phyloP scores from a whole-genome alignment of 30 jellyfish, hydroid and myxozoan species.

The Chrysaora quinquecirrha region DNA sequence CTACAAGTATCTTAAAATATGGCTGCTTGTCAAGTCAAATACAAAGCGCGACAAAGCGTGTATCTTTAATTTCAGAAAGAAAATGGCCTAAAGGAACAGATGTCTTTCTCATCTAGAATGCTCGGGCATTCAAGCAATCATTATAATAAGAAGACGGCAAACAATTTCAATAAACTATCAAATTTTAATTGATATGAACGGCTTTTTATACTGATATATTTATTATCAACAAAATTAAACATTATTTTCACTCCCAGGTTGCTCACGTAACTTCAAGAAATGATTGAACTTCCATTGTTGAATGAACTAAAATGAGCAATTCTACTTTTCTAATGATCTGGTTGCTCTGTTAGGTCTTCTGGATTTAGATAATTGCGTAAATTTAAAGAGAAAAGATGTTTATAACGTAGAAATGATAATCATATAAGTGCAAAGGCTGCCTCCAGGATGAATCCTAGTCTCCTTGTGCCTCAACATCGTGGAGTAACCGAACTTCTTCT shows the following conservation, averaged over 20 bases:
- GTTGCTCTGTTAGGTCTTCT: not conserved
- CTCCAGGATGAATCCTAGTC: too few relatives aligned
- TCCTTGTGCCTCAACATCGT: too few relatives aligned
- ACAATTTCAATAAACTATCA: not conserved
- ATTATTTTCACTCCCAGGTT: not conserved
- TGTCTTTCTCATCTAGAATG: not conserved
- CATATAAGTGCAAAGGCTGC: too few relatives aligned
- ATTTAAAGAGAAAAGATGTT: too few relatives aligned
- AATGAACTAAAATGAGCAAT: not conserved
- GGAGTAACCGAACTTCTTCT: too few relatives aligned
- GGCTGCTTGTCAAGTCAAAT: too few relatives aligned
- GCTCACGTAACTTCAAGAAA: not conserved
- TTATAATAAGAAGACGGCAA: not conserved
- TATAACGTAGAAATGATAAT: too few relatives aligned
- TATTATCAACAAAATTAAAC: not conserved
- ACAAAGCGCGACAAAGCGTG: too few relatives aligned
- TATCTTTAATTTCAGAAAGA: too few relatives aligned
- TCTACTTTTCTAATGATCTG: not conserved
- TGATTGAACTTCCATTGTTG: not conserved
- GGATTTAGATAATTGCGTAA: too few relatives aligned
- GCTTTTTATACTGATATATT: not conserved
- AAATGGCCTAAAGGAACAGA: constrained; percentile 6
- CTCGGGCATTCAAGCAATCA: not conserved
- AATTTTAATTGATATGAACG: not conserved
- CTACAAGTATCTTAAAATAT: too few relatives aligned